Conservation (phyloP, 2,797 vertebrate species). For the Hipposideros larvatus region DNA sequence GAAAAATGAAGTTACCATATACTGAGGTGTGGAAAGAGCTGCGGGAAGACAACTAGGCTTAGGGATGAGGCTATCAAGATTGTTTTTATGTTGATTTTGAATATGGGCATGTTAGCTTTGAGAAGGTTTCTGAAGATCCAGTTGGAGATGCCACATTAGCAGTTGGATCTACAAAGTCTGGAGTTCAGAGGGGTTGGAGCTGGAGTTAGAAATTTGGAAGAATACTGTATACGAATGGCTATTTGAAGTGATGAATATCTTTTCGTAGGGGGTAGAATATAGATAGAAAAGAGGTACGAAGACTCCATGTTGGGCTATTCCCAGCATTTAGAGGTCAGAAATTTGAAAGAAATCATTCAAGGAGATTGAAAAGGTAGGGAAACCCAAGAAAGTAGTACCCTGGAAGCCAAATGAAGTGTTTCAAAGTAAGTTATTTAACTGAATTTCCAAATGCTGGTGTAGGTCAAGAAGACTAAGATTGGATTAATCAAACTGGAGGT, state of each 20-base stretch:
- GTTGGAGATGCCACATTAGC: not conserved
- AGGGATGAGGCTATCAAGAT: not conserved
- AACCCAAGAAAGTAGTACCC: not conserved
- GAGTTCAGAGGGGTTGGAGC: not conserved
- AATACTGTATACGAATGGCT: not conserved
- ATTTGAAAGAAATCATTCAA: not conserved
- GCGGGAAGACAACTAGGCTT: not conserved
- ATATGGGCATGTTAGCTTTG: not conserved
- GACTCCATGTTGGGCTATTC: not conserved
- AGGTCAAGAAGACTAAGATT: not conserved
- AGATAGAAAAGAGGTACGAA: not conserved
- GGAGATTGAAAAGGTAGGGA: not conserved
- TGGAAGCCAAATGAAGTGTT: not conserved
- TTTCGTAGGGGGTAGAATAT: not conserved
- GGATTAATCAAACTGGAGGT: not conserved
- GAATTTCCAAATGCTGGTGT: not conserved
- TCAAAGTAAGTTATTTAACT: not conserved
- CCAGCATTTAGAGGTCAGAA: not conserved
- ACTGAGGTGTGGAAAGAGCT: not conserved
- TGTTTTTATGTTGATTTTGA: conserved; percentile 4
- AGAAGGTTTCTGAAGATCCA: not conserved
- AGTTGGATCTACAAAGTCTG: not conserved
- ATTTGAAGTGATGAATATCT: not conserved
- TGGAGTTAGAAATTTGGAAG: not conserved
- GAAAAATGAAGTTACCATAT: not conserved